These are phyloP conservation scores for Seriola aureovittata DNA, from an alignment of 2,113 vertebrate genomes.

Conservation along the genomic window DNA sequence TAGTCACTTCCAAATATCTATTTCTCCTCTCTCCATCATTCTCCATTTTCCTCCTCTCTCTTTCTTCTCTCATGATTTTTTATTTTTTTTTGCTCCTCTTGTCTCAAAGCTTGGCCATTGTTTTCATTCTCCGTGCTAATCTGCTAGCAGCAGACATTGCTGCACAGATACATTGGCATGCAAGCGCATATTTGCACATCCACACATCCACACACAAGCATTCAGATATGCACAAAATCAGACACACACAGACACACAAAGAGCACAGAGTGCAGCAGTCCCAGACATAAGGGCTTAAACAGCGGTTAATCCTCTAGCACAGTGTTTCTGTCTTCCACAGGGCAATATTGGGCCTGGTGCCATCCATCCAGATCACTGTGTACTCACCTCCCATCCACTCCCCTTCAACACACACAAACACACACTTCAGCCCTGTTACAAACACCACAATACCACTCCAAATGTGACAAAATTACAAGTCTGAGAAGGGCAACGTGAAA, in stretches of 20 bases:
- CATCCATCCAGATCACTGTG: conserved; percentile 66
- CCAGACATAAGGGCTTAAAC: conserved; percentile 71
- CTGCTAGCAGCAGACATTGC: conserved; percentile 76
- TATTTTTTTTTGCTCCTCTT: conserved; percentile 35
- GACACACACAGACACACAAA: conserved; percentile 21
- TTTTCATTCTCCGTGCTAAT: conserved; percentile 75
- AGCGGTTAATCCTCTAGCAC: conserved; percentile 75
- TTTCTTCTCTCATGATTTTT: conserved; percentile 35
- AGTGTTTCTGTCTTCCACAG: conserved; percentile 70
- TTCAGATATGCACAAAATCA: neutral
- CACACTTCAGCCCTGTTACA: conserved; percentile 15
- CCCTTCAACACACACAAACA: conserved; percentile 15
- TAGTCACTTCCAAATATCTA: conserved; percentile 45
- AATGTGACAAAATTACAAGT: conserved; percentile 30
- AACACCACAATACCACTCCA: conserved; percentile 35
- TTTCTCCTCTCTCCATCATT: conserved; percentile 45
- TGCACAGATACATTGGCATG: conserved; percentile 46
- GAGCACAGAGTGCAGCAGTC: conserved; percentile 56
- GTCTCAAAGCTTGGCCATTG: conserved; percentile 69
- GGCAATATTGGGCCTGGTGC: conserved; percentile 63
- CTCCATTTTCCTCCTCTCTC: conserved; percentile 24
- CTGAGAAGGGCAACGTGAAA: conserved; percentile 29
- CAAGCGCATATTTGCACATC: conserved; percentile 29
- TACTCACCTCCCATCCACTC: conserved; percentile 48
- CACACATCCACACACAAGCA: conserved; percentile 28